phyloP scores from a whole-genome alignment of 2,113 vertebrate genomes.

The Vanacampus margaritifer region DNA sequence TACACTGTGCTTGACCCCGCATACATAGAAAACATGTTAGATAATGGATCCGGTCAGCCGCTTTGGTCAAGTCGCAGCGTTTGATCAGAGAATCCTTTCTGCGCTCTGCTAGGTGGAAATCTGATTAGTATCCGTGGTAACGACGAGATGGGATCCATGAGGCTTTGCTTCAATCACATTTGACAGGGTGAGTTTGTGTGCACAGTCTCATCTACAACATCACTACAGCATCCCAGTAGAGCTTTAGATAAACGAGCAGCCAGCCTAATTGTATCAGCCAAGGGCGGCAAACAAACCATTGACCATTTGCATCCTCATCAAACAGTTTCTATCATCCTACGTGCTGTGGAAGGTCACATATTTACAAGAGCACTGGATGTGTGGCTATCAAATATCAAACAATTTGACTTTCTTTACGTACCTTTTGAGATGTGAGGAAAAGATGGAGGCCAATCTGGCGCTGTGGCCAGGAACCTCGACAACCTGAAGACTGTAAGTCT shows the following conservation, averaged over 20 bases:
- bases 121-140: conserved; percentile 94
- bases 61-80: conserved; percentile 80
- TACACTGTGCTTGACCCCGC: conserved; percentile 88
- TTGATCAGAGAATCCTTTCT: conserved; percentile 90
- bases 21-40: conserved; percentile 91
- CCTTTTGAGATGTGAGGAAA: conserved; percentile 24
- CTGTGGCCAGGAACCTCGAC: conserved; percentile 50
- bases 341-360: background rate
- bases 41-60: conserved; percentile 81
- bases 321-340: conserved; percentile 20
- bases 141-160: conserved; percentile 81
- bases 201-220: conserved; percentile 67
- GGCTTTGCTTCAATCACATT: conserved; percentile 81
- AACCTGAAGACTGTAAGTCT: conserved; percentile 61
- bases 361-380: conserved; percentile 3
- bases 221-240: conserved; percentile 23
- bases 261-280: conserved; percentile 47
- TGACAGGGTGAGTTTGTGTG: conserved; percentile 79
- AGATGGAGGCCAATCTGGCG: conserved; percentile 24
- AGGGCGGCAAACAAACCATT: conserved; percentile 9
- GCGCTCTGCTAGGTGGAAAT: conserved; percentile 87
- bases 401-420: conserved; percentile 30
- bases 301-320: conserved; percentile 54
- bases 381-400: conserved; percentile 19
- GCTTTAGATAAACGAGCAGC: conserved; percentile 59